These are phyloP conservation scores for Astreopora myriophthalma DNA, from an alignment of 64 coral and sea anemone genomes.

Conservation along the genomic window DNA sequence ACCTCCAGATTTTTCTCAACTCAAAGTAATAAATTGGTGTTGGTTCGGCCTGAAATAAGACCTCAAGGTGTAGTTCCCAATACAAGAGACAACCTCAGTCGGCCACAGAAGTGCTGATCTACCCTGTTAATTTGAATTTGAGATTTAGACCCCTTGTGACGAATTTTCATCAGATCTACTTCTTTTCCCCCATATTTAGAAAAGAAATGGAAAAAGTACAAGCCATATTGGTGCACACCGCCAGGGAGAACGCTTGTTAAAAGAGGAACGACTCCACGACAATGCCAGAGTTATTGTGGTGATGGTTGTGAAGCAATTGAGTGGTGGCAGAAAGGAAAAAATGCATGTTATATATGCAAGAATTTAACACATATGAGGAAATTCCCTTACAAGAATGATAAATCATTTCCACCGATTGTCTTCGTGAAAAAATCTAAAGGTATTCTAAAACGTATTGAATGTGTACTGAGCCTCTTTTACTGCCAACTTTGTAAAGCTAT, in stretches of 20 bases:
- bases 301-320: constrained; percentile 7
- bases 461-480: too few species aligned
- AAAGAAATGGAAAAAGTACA: neutral
- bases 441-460: too few species aligned
- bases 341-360: neutral
- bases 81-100: too few species aligned
- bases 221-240: constrained; percentile 1
- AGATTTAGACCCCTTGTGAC: too few species aligned
- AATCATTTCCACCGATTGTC: neutral
- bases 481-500: too few species aligned
- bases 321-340: neutral
- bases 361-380: neutral
- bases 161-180: too few species aligned
- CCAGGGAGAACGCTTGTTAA: neutral
- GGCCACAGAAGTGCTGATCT: too few species aligned
- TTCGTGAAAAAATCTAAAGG: neutral
- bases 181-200: neutral
- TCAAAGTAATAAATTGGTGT: too few species aligned
- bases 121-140: too few species aligned
- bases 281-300: neutral
- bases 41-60: too few species aligned
- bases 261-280: neutral
- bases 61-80: too few species aligned
- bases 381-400: neutral
- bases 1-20: too few species aligned